Percentiles rank a stretch among this genome's conserved stretches.
These are phyloP conservation scores for Hyla sarda DNA, from an alignment of 2,113 vertebrate species.

Conservation along the genomic window DNA sequence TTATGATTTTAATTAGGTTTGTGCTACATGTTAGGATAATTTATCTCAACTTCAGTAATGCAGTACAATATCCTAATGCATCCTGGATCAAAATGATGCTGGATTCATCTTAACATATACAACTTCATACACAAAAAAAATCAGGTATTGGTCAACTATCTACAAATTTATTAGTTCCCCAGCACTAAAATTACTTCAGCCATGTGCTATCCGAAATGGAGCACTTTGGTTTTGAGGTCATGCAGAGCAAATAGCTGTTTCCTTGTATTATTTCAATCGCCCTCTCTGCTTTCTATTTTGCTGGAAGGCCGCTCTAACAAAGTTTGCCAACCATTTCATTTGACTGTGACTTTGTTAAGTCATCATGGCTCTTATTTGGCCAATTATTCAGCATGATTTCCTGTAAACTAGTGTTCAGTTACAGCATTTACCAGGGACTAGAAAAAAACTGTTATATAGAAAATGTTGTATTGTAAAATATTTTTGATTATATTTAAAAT, in stretches of 20 bases:
- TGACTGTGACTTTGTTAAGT: conserved; percentile 44
- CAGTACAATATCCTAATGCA: too few species aligned
- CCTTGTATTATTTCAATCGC: conserved; percentile 33
- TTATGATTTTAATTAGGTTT: too few species aligned
- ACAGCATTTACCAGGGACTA: conserved; percentile 11
- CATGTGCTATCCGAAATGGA: not conserved
- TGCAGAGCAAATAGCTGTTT: conserved; percentile 32
- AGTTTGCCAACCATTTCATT: conserved; percentile 51
- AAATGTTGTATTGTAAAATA: not conserved
- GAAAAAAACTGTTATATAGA: not conserved
- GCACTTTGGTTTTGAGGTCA: conserved; percentile 38
- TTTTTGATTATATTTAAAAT: not conserved
- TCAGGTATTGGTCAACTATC: not conserved
- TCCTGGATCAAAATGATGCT: too few species aligned
- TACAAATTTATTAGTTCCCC: not conserved
- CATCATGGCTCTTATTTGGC: conserved; percentile 46
- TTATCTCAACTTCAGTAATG: too few species aligned
- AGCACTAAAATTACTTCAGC: not conserved
- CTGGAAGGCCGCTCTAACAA: conserved; percentile 24
- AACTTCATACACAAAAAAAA: not conserved
- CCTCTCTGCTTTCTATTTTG: conserved; percentile 42
- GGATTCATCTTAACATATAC: too few species aligned
- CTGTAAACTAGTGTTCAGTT: conserved; percentile 41
- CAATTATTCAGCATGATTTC: conserved; percentile 51
- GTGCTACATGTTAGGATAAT: too few species aligned